Base-by-base conservation (phyloP, 2,113 vertebrate genomes). In the Campylorhamphus procurvoides region DNA sequence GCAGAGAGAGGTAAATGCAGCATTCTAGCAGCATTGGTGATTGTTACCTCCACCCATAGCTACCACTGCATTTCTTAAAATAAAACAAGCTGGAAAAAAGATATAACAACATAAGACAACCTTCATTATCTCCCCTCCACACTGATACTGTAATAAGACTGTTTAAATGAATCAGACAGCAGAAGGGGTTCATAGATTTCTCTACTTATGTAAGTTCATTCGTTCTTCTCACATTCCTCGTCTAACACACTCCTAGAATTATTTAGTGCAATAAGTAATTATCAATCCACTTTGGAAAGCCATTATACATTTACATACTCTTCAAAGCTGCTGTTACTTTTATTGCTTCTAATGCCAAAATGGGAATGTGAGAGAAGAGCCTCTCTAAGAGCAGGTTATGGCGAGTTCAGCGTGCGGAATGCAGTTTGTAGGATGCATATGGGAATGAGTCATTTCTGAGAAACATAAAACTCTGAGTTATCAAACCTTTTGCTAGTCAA, bases 381-480 rank as follows among this genome's bases (percentile, higher is more conserved):
- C 85, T 79, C 46, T 50, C 79, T 93, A 92, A 92, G 40, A 89
- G 84, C 94, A 79, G 94, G 96, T 97, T 97, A 97, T 31, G 24
- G 81, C 14, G 73, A 97, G 96, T 95, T 96, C 94, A 96, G 87
- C 25, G 3, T 31, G 93, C 94, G 39, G 56, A 71, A 86, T 47
- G 84, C 77, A 78, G 77, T 67, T 94, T 74, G 85, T 66, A 97
- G 92, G 89, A 88, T 91, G 81, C 95, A 94, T 95, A 93, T 93
- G 93, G 96, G 94, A 93, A 94, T 91, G 94, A 97, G 94, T 95
- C 67, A 94, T 94, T 95, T 96, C 89, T 84, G 82, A 92, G 94
- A 93, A 95, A 69, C 87, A 81, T 94, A 93, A 96, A 96, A 91
- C 67, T 71, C 92, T 2, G 59, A 89, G 75, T 91, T 94, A 96